Base-by-base conservation (phyloP, 1,140 invertebrate genomes). In the Orius insidiosus region DNA sequence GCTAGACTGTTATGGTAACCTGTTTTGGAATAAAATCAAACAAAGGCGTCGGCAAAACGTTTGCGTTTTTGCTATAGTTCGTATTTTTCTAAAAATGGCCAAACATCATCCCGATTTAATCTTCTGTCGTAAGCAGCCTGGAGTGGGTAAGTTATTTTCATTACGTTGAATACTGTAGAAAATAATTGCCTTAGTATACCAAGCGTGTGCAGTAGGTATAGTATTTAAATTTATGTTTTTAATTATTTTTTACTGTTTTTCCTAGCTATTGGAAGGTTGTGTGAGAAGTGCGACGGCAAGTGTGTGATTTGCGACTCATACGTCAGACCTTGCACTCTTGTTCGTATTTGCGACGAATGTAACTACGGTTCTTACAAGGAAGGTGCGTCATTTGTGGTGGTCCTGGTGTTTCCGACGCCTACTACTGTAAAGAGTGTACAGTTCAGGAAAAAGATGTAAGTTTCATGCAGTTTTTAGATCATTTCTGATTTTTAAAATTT, bases 61-160 rank as follows among this genome's bases (percentile, higher is more conserved):
- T 7, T 24, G 3, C 24, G 7, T 24, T 24, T 7, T 3, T 24
- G 7, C 7, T 24, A 24, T 4, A 24, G 7, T 24, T 4, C 24
- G 3, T 24, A 24, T 24, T 24, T 24, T 24, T 24, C 24, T 24
- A 7, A 24, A 24, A 2, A 98, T 98, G 94, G 94, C 94, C 7
- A 98, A 97, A 58, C 94, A 98, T 90, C 94, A 98, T 82, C 93
- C 94, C n/a, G 94, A 98, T 80, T 74, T 98, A 45, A 98, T 98
- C 57, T 98, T 98, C 63, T 98, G 94, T 58, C 71, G 94, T 43
- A 98, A 98, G 72, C 93, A 97, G 61, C 87, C 94, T 0, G 94
- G 94, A 31, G 93, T 98, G 43, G 90, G 87, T 89, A 66, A 72
- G 76, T 69, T 47, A 5, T 37, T 46, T 44, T 31, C n/a, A n/a